phyloP scores from a whole-genome alignment of 1,140 invertebrate genomes.

The Steinernema khuongi region DNA sequence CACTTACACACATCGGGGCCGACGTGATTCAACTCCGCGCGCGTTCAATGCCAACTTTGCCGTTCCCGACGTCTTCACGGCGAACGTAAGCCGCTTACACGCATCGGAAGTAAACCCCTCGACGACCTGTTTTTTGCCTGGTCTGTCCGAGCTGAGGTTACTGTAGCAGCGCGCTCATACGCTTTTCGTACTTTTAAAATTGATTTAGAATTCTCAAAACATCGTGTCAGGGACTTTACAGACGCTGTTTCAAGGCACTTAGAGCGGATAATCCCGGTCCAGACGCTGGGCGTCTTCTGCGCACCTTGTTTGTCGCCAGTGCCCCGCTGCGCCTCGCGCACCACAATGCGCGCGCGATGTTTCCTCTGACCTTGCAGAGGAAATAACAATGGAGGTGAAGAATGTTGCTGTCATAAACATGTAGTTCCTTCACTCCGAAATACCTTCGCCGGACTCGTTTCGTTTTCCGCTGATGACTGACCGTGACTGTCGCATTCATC shows the following conservation, averaged over 20 bases:
- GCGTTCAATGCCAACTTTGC: not conserved
- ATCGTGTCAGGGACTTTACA: not conserved
- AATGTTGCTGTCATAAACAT: conserved; percentile 5
- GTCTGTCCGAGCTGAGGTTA: not conserved
- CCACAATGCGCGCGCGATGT: conserved; percentile 8
- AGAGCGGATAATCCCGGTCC: not conserved
- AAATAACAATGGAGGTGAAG: not conserved
- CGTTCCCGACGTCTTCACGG: not conserved
- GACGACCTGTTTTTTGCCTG: not conserved
- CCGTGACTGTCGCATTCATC: not conserved
- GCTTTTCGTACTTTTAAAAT: too few species aligned
- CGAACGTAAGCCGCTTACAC: not conserved
- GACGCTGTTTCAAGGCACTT: not conserved
- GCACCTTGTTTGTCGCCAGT: not conserved
- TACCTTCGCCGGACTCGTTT: too few species aligned
- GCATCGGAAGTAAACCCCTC: not conserved
- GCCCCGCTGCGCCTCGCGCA: not conserved
- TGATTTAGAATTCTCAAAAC: too few species aligned
- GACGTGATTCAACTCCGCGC: not conserved
- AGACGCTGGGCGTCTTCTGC: not conserved
- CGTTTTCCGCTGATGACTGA: not conserved
- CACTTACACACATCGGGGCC: not conserved
- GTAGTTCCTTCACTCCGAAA: not conserved
- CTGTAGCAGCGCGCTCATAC: not conserved
- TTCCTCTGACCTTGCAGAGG: not conserved